Base-by-base conservation (phyloP, 2,888 invertebrate species). In the Dyspetes luteomarginatus region DNA sequence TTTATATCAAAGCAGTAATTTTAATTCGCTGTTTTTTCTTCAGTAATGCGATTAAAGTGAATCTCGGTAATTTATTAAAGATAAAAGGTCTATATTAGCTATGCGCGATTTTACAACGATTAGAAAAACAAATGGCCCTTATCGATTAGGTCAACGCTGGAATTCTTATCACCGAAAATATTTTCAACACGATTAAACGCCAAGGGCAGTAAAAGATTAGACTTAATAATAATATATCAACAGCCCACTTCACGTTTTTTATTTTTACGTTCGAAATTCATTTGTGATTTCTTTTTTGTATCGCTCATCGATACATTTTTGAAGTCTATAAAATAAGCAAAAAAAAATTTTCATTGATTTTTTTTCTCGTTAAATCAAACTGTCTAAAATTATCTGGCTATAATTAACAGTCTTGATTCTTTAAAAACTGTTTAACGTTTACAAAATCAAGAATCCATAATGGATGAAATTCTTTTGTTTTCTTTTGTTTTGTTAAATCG, bases 391-490 rank as follows among this genome's bases (percentile, higher is more conserved):
- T 62, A 62, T 64, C 78, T 68, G 76, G 62, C 69, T 43, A 56
- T 50, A 7, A 12, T 30, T 52, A 75, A 73, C 84, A 84, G 84
- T 84, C 84, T 82, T 73, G 65, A 84, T 81, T 72, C 74, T 67
- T 83, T 55, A 43, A 68, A 78, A 78, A 75, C n/a, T 22, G 30
- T 43, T 74, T 26, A 69, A 78, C 43, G 26, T 74, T 72, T 64
- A 4, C n/a, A 60, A 55, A 78, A 73, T 26, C 9, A 68, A 68
- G 9, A 72, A 76, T 52, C 26, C 28, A 12, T 30, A 52, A 71
- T 43, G 60, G 65, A 19, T 28, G 50, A 28, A n/a, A n/a, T n/a
- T n/a, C n/a, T 62, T 43, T 52, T 22, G 12, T 60, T 17, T n/a
- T 12, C 0, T 60, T 71, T n/a, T n/a, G n/a, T n/a, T 43, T 50